Evolutionary conservation across 2,797 vertebrate species (phyloP), one percentile per base, ranked within the genome.

Genomic region (Fistularia commersonii): DNA sequence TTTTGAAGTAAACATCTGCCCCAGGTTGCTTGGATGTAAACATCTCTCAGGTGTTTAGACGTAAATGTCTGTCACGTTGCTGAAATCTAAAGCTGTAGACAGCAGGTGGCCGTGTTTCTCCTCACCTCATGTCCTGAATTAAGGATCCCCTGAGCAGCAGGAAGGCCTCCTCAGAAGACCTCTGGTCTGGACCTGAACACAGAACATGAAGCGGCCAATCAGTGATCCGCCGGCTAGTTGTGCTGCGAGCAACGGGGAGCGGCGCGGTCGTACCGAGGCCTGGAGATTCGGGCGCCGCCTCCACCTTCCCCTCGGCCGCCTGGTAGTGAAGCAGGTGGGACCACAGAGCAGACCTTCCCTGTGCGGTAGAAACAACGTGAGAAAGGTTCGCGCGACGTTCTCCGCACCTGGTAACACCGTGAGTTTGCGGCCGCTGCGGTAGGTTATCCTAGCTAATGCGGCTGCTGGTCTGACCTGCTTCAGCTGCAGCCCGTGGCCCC

Each of bases 261-360:
- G 23, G 23, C 23, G 23, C 23, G 23, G 23, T 23, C 23, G 23
- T 23, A 23, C 23, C 23, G 23, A 88, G 69, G 98, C 97, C 93
- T 88, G 93, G 91, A 5, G 91, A 93, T 53, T 93, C 92, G 52
- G 87, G 82, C 42, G 83, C 88, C 41, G 87, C 83, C 48, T 96
- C 93, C 6, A 80, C 88, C 44, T 93, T 95, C 78, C 91, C 93
- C 83, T 94, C 91, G 71, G 92, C 88, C 3, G 93, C 93, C 84
- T 97, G 96, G 74, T 93, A 98, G 54, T 96, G 94, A 66, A 96
- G 89, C 75, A 99, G 87, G 89, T 99, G 97, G 41, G 97, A 99
- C 97, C 97, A 99, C 68, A 99, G 84, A 23, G 97, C 94, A 1
- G 95, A 99, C 58, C 96, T 99, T 2, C 97, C 96, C 97, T 99